These are phyloP conservation scores for Parazoanthus atlanticus DNA, from an alignment of 92 coral and sea anemone genomes.

Conservation along the genomic window DNA sequence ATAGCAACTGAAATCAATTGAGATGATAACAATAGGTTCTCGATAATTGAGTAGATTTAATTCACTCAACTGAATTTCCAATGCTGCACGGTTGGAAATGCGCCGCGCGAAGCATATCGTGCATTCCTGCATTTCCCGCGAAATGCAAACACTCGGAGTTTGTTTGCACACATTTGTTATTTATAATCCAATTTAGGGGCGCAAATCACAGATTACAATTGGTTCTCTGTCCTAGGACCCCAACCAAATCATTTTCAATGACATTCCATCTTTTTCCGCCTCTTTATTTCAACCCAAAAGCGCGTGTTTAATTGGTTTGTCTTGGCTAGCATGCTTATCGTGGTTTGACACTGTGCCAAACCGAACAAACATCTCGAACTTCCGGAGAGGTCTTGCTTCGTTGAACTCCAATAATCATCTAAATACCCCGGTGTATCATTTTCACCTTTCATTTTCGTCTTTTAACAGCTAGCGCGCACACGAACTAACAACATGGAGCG, in stretches of 20 bases:
- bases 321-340: slow-evolving; percentile 12
- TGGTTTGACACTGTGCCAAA: slow-evolving; percentile 48
- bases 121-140: slow-evolving; percentile 85
- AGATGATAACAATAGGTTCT: background rate
- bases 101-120: slow-evolving; percentile 60
- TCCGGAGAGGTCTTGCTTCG: slow-evolving; percentile 47
- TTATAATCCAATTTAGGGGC: slow-evolving; percentile 9
- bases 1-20: background rate
- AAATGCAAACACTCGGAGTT: slow-evolving; percentile 11
- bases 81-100: slow-evolving; percentile 22
- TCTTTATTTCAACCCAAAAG: slow-evolving; percentile 1
- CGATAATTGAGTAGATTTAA: background rate
- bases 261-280: slow-evolving; percentile 15
- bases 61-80: background rate
- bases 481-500: slow-evolving; percentile 31
- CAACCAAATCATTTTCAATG: slow-evolving; percentile 21
- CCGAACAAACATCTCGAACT: slow-evolving; percentile 45
- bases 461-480: slow-evolving; percentile 29
- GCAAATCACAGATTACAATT: slow-evolving; percentile 24
- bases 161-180: slow-evolving; percentile 14
- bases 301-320: slow-evolving; percentile 41
- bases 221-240: background rate
- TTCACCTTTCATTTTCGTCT: slow-evolving; percentile 38
- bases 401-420: slow-evolving; percentile 8
- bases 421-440: slow-evolving; percentile 37